Percentiles rank a stretch among this genome's conserved stretches.
These are phyloP conservation scores for Venturia canescens DNA, from an alignment of 1,140 invertebrate genomes.

Conservation along the genomic window DNA sequence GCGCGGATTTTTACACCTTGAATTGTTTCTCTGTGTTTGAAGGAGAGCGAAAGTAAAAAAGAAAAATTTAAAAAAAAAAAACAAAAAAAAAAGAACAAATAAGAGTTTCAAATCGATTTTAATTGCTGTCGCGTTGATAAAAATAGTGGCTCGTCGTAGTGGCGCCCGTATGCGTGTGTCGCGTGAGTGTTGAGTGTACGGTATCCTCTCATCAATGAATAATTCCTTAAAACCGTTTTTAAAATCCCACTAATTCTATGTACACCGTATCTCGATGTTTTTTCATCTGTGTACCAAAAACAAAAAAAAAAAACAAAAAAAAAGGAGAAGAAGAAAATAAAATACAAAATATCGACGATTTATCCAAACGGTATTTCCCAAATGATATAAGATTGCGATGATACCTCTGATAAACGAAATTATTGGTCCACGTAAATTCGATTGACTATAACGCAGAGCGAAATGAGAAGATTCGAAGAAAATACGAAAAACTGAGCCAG, in stretches of 20 bases:
- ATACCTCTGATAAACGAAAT: slow-evolving; percentile 18
- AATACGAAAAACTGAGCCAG: background rate
- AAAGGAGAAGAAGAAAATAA: background rate
- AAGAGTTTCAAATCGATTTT: background rate
- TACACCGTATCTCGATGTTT: slow-evolving; percentile 24
- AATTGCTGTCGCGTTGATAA: slow-evolving; percentile 19
- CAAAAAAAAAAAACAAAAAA: slow-evolving; percentile 9
- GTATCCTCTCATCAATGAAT: slow-evolving; percentile 23
- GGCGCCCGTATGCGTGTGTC: slow-evolving; percentile 50
- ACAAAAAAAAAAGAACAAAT: slow-evolving; percentile 16
- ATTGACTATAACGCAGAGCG: background rate
- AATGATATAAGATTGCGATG: slow-evolving; percentile 14
- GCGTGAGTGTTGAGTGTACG: slow-evolving; percentile 47
- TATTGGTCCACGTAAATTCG: background rate
- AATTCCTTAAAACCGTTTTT: slow-evolving; percentile 22
- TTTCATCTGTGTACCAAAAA: slow-evolving; percentile 35
- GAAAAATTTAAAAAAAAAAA: slow-evolving; percentile 6
- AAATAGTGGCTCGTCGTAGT: slow-evolving; percentile 46
- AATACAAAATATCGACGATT: slow-evolving; percentile 4
- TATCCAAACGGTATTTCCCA: slow-evolving; percentile 14
- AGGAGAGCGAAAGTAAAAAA: background rate
- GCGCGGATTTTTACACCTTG: slow-evolving; percentile 56
- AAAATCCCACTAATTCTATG: slow-evolving; percentile 7
- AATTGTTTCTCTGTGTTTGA: background rate
- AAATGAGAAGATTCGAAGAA: background rate